phyloP scores from a whole-genome alignment of 2,888 invertebrate genomes.

The Oscheius sp. region DNA sequence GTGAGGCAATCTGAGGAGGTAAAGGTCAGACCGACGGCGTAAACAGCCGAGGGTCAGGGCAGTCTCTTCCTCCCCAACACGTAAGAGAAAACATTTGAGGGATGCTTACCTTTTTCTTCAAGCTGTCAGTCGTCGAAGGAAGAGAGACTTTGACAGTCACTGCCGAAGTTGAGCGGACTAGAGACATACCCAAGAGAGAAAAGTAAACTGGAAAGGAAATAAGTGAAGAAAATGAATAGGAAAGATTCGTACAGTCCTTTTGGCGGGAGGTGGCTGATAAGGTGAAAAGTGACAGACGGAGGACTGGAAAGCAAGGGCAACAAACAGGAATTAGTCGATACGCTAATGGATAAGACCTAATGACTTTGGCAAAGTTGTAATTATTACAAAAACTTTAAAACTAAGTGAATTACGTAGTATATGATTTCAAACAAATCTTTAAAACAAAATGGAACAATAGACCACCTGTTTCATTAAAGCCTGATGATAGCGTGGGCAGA shows the following conservation, averaged over 20 bases:
- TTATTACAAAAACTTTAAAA: no score
- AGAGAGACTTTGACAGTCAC: neutral
- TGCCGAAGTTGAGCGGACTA: slow-evolving; percentile 8
- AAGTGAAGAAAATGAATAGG: neutral
- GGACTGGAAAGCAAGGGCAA: neutral
- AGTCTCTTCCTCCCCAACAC: neutral
- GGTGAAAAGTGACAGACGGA: slow-evolving; percentile 2
- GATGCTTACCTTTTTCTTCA: slow-evolving; percentile 19
- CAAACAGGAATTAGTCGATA: neutral
- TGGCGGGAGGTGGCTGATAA: slow-evolving; percentile 24
- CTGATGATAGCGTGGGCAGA: no score
- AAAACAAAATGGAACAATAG: no score
- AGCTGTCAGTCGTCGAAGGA: neutral
- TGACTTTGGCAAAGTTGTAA: no score
- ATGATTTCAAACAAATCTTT: no score
- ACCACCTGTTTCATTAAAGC: no score
- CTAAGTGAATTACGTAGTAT: no score
- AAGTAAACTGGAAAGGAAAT: no score
- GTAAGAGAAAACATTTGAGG: neutral
- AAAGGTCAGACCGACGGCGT: slow-evolving; percentile 15
- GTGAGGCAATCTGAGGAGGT: neutral
- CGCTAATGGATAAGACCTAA: no score
- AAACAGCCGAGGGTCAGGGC: slow-evolving; percentile 26
- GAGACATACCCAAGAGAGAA: slow-evolving; percentile 5
- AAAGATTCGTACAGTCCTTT: slow-evolving; percentile 16